A percentile compares a stretch with the other conserved stretches of the same genome.
These are phyloP conservation scores for Melanocharis versteri DNA, from an alignment of 2,113 vertebrate genomes.

Conservation along the genomic window DNA sequence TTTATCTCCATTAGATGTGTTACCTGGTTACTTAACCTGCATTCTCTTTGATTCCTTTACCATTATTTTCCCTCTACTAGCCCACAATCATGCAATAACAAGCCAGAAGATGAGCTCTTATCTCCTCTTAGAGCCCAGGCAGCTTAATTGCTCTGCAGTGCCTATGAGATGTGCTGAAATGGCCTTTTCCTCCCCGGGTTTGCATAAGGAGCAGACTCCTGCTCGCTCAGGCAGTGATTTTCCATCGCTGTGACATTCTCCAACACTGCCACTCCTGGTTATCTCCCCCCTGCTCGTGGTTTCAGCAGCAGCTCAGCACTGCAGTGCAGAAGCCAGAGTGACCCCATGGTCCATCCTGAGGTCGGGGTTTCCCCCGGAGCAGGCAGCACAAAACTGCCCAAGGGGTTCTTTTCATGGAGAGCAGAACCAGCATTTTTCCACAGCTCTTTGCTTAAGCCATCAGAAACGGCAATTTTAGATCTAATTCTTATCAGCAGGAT, in stretches of 20 bases:
- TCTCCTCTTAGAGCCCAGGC: neutral
- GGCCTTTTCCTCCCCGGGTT: neutral
- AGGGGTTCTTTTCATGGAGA: fast-evolving
- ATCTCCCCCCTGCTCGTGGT: neutral
- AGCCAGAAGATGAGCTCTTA: neutral
- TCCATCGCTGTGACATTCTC: neutral
- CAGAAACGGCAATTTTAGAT: neutral
- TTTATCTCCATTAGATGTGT: neutral
- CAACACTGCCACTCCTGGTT: neutral
- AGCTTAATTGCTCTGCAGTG: neutral
- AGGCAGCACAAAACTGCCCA: neutral
- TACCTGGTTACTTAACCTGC: neutral
- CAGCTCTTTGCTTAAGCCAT: neutral
- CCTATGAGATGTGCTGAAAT: neutral
- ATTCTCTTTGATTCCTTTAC: neutral
- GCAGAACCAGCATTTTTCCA: neutral
- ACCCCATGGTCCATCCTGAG: neutral
- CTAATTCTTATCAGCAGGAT: neutral
- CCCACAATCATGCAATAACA: neutral
- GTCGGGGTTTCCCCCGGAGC: neutral
- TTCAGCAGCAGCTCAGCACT: neutral
- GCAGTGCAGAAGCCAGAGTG: neutral
- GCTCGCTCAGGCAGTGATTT: neutral
- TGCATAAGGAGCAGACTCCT: neutral
- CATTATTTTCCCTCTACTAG: neutral